phyloP scores from a whole-genome alignment of 2,113 vertebrate species.

The Hymenochirus boettgeri region DNA sequence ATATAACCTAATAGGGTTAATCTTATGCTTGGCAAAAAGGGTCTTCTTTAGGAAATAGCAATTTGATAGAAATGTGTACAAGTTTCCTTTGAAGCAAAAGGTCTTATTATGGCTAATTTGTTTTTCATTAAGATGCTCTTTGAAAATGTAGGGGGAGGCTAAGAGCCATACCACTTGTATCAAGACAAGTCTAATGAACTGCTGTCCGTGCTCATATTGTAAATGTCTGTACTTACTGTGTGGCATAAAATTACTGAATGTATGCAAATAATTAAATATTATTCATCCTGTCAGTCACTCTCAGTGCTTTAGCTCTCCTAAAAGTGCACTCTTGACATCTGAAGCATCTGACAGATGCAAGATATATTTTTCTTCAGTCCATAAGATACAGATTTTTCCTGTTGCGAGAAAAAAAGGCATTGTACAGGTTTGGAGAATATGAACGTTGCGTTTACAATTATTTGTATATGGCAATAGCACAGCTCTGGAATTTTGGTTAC shows the following conservation, averaged over 20 bases:
- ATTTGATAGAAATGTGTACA: neutral
- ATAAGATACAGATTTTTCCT: neutral
- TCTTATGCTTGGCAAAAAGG: neutral
- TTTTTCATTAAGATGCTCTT: constrained; percentile 7
- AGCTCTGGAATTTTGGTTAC: no score
- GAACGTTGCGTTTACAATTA: no score
- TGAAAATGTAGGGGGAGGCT: neutral
- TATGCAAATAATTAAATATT: constrained; percentile 30
- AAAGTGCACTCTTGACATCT: constrained; percentile 34
- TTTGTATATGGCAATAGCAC: no score
- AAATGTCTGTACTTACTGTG: constrained; percentile 6
- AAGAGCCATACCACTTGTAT: constrained; percentile 16
- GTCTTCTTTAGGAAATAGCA: neutral
- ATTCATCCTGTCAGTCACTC: constrained; percentile 27
- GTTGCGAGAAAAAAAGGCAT: no score
- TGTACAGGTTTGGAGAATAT: no score
- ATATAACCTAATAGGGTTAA: neutral
- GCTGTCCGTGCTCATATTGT: constrained; percentile 7
- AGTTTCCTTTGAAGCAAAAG: constrained; percentile 16
- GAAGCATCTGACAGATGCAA: constrained; percentile 17
- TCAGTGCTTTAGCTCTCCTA: constrained; percentile 9
- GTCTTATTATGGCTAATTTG: constrained; percentile 29
- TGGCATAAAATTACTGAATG: constrained; percentile 27
- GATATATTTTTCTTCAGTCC: constrained; percentile 2
- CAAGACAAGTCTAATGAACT: constrained; percentile 17